These are phyloP conservation scores for Steinernema hermaphroditum DNA, from an alignment of 2,888 invertebrate genomes.

Conservation along the genomic window DNA sequence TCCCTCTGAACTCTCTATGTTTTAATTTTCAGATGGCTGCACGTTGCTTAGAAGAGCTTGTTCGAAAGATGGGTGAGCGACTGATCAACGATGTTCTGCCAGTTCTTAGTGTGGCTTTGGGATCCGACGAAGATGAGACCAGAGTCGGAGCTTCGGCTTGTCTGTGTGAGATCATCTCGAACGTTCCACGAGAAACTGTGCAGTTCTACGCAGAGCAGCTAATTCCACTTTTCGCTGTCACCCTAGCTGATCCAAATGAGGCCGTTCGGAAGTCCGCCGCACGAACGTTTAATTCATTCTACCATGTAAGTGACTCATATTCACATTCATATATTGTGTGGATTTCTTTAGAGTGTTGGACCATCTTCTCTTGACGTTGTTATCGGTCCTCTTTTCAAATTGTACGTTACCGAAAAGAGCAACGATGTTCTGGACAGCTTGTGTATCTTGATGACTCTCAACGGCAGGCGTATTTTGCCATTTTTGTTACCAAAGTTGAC, in stretches of 20 bases:
- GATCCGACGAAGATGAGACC: constrained; percentile 82
- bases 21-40: constrained; percentile 80
- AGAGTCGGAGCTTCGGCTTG: constrained; percentile 96
- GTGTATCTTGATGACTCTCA: constrained; percentile 93
- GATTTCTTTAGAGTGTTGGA: constrained; percentile 79
- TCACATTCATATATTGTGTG: not conserved
- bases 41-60: constrained; percentile 91
- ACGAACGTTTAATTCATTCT: constrained; percentile 91
- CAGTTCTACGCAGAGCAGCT: constrained; percentile 84
- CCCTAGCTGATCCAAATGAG: constrained; percentile 77
- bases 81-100: constrained; percentile 97
- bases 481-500: constrained; percentile 89
- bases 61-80: constrained; percentile 92
- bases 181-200: constrained; percentile 74
- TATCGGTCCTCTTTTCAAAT: constrained; percentile 81
- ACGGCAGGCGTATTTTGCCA: constrained; percentile 75
- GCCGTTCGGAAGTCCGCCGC: constrained; percentile 86
- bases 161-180: constrained; percentile 93
- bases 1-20: not conserved
- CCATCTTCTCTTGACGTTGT: constrained; percentile 90
- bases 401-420: constrained; percentile 74
- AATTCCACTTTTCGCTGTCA: constrained; percentile 88
- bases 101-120: constrained; percentile 87
- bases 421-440: constrained; percentile 92
- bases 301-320: constrained; percentile 71